Conservation (phyloP, 2,113 vertebrate species). For the Platichthys stellatus region DNA sequence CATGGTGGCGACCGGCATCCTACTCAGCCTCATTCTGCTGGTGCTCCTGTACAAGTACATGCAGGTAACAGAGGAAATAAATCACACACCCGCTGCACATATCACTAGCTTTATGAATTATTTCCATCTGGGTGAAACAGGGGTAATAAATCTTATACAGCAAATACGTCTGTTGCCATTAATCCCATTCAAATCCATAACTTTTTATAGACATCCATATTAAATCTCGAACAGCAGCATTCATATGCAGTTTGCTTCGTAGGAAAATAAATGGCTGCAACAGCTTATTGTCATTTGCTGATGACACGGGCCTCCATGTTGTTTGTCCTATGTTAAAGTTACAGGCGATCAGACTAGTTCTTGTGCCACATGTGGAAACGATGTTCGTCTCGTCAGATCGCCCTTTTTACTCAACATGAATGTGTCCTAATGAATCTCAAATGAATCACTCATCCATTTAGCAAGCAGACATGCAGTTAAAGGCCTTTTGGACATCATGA, state of each 20-base stretch:
- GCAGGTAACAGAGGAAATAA: slow-evolving; percentile 83
- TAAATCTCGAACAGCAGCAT: slow-evolving; percentile 8
- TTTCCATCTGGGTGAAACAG: slow-evolving; percentile 4
- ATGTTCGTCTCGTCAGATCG: slow-evolving; percentile 9
- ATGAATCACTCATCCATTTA: slow-evolving; percentile 50
- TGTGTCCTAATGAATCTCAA: slow-evolving; percentile 61
- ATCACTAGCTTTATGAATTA: not conserved
- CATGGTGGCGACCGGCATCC: slow-evolving; percentile 86
- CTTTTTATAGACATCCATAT: slow-evolving; percentile 1
- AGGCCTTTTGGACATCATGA: slow-evolving; percentile 47
- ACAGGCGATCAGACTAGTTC: slow-evolving; percentile 22
- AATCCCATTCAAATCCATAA: slow-evolving; percentile 6
- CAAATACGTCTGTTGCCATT: too few species aligned
- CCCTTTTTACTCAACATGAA: slow-evolving; percentile 55
- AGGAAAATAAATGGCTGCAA: not conserved
- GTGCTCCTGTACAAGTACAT: slow-evolving; percentile 92
- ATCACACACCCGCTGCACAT: not conserved
- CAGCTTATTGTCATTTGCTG: slow-evolving; percentile 12
- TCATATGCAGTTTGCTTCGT: slow-evolving; percentile 3
- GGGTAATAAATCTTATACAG: not conserved
- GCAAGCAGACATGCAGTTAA: slow-evolving; percentile 26
- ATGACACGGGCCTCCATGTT: slow-evolving; percentile 20
- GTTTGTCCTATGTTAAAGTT: slow-evolving; percentile 26
- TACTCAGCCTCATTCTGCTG: slow-evolving; percentile 89
- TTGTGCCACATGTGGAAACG: not conserved